Evolutionary conservation across 2,113 vertebrate species (phyloP), one percentile per base, ranked within the genome.

Genomic region (Donacobius atricapilla): DNA sequence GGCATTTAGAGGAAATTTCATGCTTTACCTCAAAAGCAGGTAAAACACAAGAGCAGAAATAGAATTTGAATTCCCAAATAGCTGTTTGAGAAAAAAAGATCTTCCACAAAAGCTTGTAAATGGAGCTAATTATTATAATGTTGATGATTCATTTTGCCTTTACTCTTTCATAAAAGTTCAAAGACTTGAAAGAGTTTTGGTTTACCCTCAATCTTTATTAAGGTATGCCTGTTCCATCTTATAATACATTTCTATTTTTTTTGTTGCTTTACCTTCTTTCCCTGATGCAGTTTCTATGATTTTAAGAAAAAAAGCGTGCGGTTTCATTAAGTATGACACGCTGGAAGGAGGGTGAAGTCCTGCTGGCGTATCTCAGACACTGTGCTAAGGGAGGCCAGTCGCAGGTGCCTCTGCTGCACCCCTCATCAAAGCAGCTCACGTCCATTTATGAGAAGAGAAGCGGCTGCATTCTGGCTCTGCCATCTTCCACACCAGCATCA

Each of bases 321-420:
- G 35, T 23, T 87, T 81, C 64, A 56, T 82, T 68, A 64, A 60
- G 33, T 42, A 6, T 47, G 87, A 30, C 10, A 39, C 3, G 2
- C 9, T 61, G 39, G 45, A 64, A 24, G 12, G 15, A 2, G 16
- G 28, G 3, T 7, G 12, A 54, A 45, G 37, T n/a, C 30, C 58
- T 63, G 40, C 23, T 0, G 0, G 54, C 63, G 9, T 19, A 31
- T 89, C 88, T 88, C 50, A 56, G 70, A 39, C 23, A 28, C 11
- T 37, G 50, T 14, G 54, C 35, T 45, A 16, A 16, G 69, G 45
- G 23, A 51, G 68, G 25, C 68, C 54, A 18, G n/a, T 44, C 4
- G 13, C 96, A 93, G 92, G 94, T 61, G 63, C 87, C 81, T 96
- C 96, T 96, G 94, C 96, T 85, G 90, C 72, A 27, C 33, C 53